These are phyloP conservation scores for Alosa sapidissima DNA, from an alignment of 2,797 vertebrate species.

Conservation along the genomic window DNA sequence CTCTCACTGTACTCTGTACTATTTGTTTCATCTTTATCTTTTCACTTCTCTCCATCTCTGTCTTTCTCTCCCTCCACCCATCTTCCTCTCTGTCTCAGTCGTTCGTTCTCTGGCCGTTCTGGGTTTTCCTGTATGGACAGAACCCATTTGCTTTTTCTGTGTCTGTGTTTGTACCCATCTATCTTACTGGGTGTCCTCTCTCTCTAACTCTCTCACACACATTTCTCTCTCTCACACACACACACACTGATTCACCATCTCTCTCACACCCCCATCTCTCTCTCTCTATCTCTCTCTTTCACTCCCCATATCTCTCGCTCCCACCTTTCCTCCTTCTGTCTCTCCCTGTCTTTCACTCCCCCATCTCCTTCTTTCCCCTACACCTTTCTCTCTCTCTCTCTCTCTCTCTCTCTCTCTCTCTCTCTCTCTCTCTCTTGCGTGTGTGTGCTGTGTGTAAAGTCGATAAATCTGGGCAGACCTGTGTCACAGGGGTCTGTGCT, in stretches of 20 bases:
- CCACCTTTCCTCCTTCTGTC: background rate
- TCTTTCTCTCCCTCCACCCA: background rate
- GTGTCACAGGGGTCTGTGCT: conserved; percentile 58
- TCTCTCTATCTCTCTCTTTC: conserved; percentile 38
- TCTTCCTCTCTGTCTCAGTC: background rate
- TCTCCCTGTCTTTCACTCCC: background rate
- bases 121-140: background rate
- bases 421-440: background rate
- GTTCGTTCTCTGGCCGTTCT: background rate
- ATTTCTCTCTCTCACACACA: too few relatives aligned
- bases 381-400: background rate
- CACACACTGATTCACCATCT: background rate
- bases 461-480: conserved; percentile 67
- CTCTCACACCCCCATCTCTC: conserved; percentile 26
- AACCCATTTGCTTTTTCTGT: background rate
- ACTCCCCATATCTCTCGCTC: background rate
- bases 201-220: background rate
- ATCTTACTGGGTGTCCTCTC: background rate
- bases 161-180: background rate
- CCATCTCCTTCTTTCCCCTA: background rate
- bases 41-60: background rate
- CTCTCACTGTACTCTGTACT: background rate
- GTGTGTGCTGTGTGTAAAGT: conserved; percentile 51
- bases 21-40: background rate
- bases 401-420: background rate